Evolutionary conservation across 1,140 invertebrate genomes (phyloP).

Genomic region (Papilio aristodemus): DNA sequence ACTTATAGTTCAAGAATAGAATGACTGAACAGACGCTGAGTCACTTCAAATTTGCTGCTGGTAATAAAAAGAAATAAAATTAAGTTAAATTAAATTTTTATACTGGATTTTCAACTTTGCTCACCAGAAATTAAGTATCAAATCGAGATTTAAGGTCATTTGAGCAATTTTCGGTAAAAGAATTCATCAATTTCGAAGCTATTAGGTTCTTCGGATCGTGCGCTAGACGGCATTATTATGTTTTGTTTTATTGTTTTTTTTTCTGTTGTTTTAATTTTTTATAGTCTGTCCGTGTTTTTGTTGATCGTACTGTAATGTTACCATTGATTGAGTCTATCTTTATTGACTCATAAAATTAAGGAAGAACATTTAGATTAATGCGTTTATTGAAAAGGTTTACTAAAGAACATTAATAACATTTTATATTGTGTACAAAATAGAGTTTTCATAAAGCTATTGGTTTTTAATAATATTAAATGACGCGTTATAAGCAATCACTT

Average conservation of each 20-base stretch:
- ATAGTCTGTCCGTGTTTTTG: constrained; percentile 22
- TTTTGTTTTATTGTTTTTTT: constrained; percentile 33
- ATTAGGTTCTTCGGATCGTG: constrained; percentile 43
- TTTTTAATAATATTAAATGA: too few species aligned
- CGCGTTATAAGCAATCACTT: too few species aligned
- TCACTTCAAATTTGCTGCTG: constrained; percentile 39
- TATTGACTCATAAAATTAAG: constrained; percentile 17
- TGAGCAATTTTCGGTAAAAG: constrained; percentile 51
- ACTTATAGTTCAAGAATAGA: constrained; percentile 36
- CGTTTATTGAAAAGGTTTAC: neutral
- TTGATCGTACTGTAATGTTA: constrained; percentile 26
- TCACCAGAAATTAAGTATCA: neutral
- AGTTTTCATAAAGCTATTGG: too few species aligned
- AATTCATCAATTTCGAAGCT: constrained; percentile 50
- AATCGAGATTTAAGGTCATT: constrained; percentile 19
- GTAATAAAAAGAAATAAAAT: constrained; percentile 38
- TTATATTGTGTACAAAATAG: too few species aligned
- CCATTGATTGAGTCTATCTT: constrained; percentile 7
- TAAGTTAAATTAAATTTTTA: neutral
- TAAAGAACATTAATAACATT: neutral
- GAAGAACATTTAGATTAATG: neutral
- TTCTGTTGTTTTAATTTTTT: constrained; percentile 27
- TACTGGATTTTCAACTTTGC: constrained; percentile 1
- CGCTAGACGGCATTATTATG: constrained; percentile 41
- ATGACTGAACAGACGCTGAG: constrained; percentile 46